A percentile compares a stretch with the other conserved stretches of the same genome.
Evolutionary conservation across 2,888 invertebrate genomes (phyloP).

Genomic region (Oscheius myriophilus): DNA sequence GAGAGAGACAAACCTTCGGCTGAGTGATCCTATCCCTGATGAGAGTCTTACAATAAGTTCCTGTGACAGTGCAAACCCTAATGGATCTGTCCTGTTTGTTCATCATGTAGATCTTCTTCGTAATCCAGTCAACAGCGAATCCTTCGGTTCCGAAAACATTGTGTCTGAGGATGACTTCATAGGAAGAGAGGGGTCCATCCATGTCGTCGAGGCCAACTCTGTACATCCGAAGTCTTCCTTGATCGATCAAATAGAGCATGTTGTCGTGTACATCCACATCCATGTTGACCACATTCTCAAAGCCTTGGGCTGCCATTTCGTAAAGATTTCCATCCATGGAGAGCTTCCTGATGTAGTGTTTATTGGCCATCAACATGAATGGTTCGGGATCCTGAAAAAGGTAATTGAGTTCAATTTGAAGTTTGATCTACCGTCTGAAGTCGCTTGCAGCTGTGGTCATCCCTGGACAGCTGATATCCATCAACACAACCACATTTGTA

Average conservation of each 20-base stretch:
- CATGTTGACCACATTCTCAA: constrained; percentile 94
- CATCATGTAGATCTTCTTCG: constrained; percentile 92
- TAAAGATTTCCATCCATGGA: constrained; percentile 87
- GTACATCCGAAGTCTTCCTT: constrained; percentile 73
- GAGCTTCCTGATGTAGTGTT: constrained; percentile 96
- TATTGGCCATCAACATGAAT: constrained; percentile 93
- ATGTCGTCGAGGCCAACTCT: constrained; percentile 63
- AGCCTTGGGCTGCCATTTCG: constrained; percentile 81
- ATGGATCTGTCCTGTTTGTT: constrained; percentile 93
- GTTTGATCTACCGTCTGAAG: constrained; percentile 77
- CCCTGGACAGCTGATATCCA: constrained; percentile 85
- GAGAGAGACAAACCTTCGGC: constrained; percentile 80
- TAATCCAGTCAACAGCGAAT: constrained; percentile 95
- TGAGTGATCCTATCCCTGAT: constrained; percentile 84
- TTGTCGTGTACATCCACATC: constrained; percentile 88
- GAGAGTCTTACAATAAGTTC: constrained; percentile 84
- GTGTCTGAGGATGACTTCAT: constrained; percentile 87
- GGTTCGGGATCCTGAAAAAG: constrained; percentile 75
- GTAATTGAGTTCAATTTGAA: background rate
- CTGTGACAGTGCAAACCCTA: constrained; percentile 92
- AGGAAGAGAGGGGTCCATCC: constrained; percentile 71
- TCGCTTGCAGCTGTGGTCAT: constrained; percentile 90
- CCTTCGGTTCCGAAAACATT: constrained; percentile 97
- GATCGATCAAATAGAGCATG: constrained; percentile 93
- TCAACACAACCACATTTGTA: constrained; percentile 96